phyloP scores from a whole-genome alignment of 1,140 invertebrate genomes.

The Drosophila repletoides region DNA sequence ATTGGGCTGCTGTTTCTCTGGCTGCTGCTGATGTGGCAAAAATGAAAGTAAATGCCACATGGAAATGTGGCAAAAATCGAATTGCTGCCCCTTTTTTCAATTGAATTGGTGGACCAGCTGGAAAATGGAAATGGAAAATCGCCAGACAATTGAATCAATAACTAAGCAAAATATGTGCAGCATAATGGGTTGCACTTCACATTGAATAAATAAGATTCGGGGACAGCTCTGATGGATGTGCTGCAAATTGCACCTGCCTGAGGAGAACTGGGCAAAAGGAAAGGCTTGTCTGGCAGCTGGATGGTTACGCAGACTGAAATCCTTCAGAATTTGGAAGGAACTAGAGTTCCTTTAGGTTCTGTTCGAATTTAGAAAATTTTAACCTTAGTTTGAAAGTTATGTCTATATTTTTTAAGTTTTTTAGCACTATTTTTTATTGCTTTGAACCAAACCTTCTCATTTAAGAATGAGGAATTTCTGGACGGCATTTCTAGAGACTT shows the following conservation, averaged over 20 bases:
- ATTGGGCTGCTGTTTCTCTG: too few relatives aligned
- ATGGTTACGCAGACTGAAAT: slow-evolving; percentile 20
- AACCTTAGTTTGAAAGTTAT: too few relatives aligned
- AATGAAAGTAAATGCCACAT: slow-evolving; percentile 19
- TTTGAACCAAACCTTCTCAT: too few relatives aligned
- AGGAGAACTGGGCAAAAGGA: too few relatives aligned
- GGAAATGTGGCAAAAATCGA: slow-evolving; percentile 33
- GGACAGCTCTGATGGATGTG: slow-evolving; percentile 57
- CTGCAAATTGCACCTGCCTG: slow-evolving; percentile 40
- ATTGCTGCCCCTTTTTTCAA: slow-evolving; percentile 43
- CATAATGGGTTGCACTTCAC: slow-evolving; percentile 64
- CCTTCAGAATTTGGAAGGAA: too few relatives aligned
- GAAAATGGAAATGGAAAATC: slow-evolving; percentile 53
- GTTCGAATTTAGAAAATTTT: too few relatives aligned
- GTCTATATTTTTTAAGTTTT: too few relatives aligned
- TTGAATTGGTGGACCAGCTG: slow-evolving; percentile 62
- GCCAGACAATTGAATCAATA: slow-evolving; percentile 48
- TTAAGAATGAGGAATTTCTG: too few relatives aligned
- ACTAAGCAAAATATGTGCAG: slow-evolving; percentile 24
- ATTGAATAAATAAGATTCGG: slow-evolving; percentile 37
- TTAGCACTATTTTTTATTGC: too few relatives aligned
- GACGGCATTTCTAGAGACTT: too few relatives aligned
- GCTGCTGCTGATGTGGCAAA: slow-evolving; percentile 46
- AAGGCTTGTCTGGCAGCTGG: slow-evolving; percentile 35
- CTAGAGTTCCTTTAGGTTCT: too few relatives aligned